Percentiles rank a stretch among this genome's conserved stretches.
Evolutionary conservation across 2,113 vertebrate genomes (phyloP).

Genomic region (Rostratula benghalensis): DNA sequence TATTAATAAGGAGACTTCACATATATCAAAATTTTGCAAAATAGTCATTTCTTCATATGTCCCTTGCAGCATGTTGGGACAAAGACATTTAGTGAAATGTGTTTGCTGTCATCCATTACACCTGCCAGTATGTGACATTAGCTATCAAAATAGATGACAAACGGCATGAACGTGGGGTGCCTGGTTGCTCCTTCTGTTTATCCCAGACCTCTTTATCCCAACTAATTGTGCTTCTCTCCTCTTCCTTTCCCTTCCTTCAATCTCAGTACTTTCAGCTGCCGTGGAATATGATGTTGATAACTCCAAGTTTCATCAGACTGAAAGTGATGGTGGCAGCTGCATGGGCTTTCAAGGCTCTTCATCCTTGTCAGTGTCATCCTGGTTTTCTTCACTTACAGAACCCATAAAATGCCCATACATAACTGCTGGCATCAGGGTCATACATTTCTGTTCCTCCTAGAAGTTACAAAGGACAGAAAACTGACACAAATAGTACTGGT

Average conservation of each 20-base stretch:
- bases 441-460: background rate
- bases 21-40: slow-evolving; percentile 51
- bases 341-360: background rate
- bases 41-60: slow-evolving; percentile 45
- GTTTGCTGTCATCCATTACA: slow-evolving; percentile 52
- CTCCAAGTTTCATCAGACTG: background rate
- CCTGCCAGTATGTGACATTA: slow-evolving; percentile 36
- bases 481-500: background rate
- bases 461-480: background rate
- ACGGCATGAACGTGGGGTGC: background rate
- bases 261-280: background rate
- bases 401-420: background rate
- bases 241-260: background rate
- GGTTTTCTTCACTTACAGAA: background rate
- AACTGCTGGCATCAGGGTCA: background rate
- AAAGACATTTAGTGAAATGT: slow-evolving; percentile 37
- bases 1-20: slow-evolving; percentile 50
- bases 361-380: background rate
- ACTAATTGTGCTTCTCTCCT: background rate
- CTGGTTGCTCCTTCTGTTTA: slow-evolving; percentile 28
- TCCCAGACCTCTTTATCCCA: slow-evolving; percentile 11
- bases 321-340: background rate
- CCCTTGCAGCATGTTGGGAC: slow-evolving; percentile 54
- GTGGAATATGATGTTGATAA: background rate
- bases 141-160: slow-evolving; percentile 52